Evolutionary conservation across 2,888 invertebrate species (phyloP).

Genomic region (Mycalesis mineus): DNA sequence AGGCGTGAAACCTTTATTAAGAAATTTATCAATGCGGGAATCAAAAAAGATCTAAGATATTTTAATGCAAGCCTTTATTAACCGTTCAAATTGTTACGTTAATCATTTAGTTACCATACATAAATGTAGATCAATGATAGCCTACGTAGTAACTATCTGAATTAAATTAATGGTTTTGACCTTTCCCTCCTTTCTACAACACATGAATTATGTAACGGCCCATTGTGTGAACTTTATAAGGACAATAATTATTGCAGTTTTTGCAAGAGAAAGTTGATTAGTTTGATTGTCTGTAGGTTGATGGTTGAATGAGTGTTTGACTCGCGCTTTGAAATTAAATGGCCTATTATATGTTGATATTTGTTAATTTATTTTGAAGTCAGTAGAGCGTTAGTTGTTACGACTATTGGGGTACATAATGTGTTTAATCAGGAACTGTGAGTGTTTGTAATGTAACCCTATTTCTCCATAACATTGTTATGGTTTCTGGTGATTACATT

Average conservation of each 20-base stretch:
- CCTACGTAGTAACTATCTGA: not conserved
- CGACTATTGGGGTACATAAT: not conserved
- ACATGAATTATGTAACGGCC: conserved; percentile 13
- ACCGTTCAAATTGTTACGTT: not conserved
- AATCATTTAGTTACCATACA: not conserved
- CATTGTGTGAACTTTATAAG: conserved; percentile 22
- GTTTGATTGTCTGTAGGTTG: conserved; percentile 7
- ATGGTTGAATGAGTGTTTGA: conserved; percentile 8
- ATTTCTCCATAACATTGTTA: no score
- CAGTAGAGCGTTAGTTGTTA: not conserved
- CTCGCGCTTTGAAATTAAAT: not conserved
- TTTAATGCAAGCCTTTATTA: no score
- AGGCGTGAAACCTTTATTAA: no score
- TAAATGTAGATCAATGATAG: not conserved
- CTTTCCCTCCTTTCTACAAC: conserved; percentile 7
- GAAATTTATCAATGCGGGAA: no score
- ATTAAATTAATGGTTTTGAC: conserved; percentile 6
- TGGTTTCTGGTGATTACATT: no score
- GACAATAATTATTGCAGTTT: conserved; percentile 15
- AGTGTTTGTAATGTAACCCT: no score
- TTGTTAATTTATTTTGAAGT: not conserved
- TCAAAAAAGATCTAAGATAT: no score
- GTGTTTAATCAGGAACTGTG: no score
- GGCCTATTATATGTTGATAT: not conserved
- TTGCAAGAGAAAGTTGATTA: conserved; percentile 22